phyloP scores from a whole-genome alignment of 2,888 invertebrate species.

The Proisotoma minuta region DNA sequence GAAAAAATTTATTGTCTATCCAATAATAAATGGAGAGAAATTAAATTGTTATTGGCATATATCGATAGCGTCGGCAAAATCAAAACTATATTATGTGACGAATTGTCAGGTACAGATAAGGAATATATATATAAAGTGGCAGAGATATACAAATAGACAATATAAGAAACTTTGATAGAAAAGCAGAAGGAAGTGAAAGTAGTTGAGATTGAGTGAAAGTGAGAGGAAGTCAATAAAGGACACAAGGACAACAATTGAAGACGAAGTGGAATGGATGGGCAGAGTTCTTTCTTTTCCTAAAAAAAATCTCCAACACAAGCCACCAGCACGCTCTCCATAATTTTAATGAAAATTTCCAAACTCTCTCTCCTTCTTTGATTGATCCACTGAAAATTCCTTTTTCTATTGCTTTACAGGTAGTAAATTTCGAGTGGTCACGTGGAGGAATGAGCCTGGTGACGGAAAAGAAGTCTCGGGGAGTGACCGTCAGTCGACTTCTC shows the following conservation, averaged over 20 bases:
- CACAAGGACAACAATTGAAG: constrained; percentile 1
- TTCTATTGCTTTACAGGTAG: constrained; percentile 35
- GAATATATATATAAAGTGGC: no score
- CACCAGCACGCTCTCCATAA: neutral
- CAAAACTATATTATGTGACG: no score
- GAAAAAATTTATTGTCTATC: no score
- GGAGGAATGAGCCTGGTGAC: constrained; percentile 47
- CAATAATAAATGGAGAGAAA: no score
- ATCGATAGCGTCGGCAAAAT: no score
- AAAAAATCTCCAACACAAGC: neutral
- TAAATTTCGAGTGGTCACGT: constrained; percentile 47
- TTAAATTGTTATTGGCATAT: no score
- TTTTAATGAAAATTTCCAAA: neutral
- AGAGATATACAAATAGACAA: no score
- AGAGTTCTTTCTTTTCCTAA: neutral
- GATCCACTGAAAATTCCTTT: neutral
- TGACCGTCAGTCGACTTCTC: constrained; percentile 45
- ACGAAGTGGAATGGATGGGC: neutral
- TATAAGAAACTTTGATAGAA: no score
- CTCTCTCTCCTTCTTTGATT: neutral
- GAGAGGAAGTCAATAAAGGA: constrained; percentile 6
- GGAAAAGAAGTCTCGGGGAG: constrained; percentile 46
- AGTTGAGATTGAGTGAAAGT: constrained; percentile 6
- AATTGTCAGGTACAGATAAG: no score
- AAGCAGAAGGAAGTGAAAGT: no score